Base-by-base conservation (phyloP, 2,113 vertebrate species). In the Hippocampus zosterae region DNA sequence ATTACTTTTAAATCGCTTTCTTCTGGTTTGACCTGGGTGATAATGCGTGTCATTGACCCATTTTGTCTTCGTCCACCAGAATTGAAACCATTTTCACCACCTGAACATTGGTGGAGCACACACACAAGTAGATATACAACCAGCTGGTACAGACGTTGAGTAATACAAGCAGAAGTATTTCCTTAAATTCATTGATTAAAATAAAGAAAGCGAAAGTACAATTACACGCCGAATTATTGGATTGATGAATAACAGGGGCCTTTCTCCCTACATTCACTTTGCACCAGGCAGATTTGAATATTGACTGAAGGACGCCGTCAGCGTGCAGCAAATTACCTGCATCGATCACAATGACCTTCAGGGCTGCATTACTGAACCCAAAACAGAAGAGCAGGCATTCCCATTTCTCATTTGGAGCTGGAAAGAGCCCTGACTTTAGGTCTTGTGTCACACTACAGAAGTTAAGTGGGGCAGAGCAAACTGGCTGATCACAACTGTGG, bases 321-420 rank as follows among this genome's bases (percentile, higher is more conserved):
- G 46, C 59, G n/a, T 44, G 53, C 27, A 27, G 65, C 55, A 55
- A 75, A 81, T 81, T 52, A 62, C 25, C 62, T 8, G 3, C 56
- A 55, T 79, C 67, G 37, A 42, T 75, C 70, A 68, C 72, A 75
- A 15, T 65, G 72, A 78, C 69, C 61, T 66, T 19, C 70, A 44
- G 42, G 75, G 68, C 74, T 52, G 77, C 68, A 76, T 48, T 40
- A 29, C 53, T 76, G 75, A 78, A 69, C 77, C 46, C 67, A 70
- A 3, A 62, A 59, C 52, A 65, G 40, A 53, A 48, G 12, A 70
- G 66, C 40, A 23, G 18, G 10, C 13, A 13, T 19, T 48, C 41
- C 61, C 70, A 73, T 70, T 63, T 23, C 68, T 74, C 65, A 81
- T 68, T 66, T 65, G 64, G 56, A 29, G 27, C 19, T 63, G 67